These are phyloP conservation scores for Strigops habroptila DNA, from an alignment of 2,113 vertebrate species.

Conservation along the genomic window DNA sequence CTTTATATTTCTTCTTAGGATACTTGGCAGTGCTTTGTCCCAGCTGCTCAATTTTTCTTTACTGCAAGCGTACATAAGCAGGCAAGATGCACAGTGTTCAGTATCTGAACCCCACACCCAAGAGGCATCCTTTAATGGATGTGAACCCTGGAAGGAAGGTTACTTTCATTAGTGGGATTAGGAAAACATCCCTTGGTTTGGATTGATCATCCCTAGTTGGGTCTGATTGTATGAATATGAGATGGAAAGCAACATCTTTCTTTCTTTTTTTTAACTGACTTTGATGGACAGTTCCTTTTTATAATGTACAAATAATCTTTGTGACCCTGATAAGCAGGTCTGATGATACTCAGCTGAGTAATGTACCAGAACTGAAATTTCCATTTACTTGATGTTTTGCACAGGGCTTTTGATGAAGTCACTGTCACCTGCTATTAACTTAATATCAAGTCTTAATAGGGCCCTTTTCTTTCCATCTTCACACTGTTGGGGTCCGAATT, in stretches of 20 bases:
- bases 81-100: background rate
- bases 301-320: constrained; percentile 82
- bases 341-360: constrained; percentile 80
- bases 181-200: constrained; percentile 5
- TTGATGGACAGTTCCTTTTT: constrained; percentile 73
- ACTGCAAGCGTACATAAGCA: background rate
- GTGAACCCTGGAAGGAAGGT: constrained; percentile 5
- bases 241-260: background rate
- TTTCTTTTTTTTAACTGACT: constrained; percentile 22
- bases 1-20: background rate
- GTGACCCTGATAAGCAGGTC: constrained; percentile 81
- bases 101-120: background rate
- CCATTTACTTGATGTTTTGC: constrained; percentile 80
- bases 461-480: constrained; percentile 78
- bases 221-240: constrained; percentile 20
- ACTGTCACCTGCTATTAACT: constrained; percentile 85
- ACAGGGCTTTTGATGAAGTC: constrained; percentile 79
- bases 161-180: constrained; percentile 50
- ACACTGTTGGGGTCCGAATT: constrained; percentile 77
- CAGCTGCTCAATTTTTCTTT: background rate
- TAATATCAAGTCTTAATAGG: constrained; percentile 83
- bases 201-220: constrained; percentile 18
- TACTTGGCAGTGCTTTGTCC: background rate
- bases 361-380: constrained; percentile 85
- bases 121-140: background rate